Conservation (phyloP, 2,113 vertebrate genomes). For the Euleptes europaea region DNA sequence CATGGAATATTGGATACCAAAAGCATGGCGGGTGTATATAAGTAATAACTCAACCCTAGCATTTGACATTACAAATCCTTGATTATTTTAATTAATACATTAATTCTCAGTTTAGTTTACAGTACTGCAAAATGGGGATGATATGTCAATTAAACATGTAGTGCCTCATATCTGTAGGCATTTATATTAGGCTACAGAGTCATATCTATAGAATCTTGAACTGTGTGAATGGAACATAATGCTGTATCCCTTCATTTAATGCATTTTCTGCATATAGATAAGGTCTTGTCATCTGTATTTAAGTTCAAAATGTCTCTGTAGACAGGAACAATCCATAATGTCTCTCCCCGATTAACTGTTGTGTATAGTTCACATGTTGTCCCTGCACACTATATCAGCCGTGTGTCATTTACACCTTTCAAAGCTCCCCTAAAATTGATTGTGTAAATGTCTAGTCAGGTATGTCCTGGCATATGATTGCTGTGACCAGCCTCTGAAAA, state of each 20-base stretch:
- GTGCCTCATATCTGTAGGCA: slow-evolving; percentile 59
- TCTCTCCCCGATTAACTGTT: slow-evolving; percentile 34
- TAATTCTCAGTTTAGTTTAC: slow-evolving; percentile 42
- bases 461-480: slow-evolving; percentile 64
- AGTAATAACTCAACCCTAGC: slow-evolving; percentile 46
- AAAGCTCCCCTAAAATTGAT: slow-evolving; percentile 60
- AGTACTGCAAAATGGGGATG: slow-evolving; percentile 52
- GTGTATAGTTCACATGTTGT: slow-evolving; percentile 54
- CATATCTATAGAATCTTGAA: slow-evolving; percentile 65
- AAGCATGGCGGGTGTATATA: background rate
- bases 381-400: slow-evolving; percentile 42
- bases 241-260: slow-evolving; percentile 50
- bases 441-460: slow-evolving; percentile 64
- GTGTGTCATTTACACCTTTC: slow-evolving; percentile 54
- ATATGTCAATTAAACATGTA: slow-evolving; percentile 50
- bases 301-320: slow-evolving; percentile 73
- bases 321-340: slow-evolving; percentile 58
- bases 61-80: slow-evolving; percentile 32
- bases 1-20: slow-evolving; percentile 24
- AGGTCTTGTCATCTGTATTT: slow-evolving; percentile 69
- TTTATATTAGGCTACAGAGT: slow-evolving; percentile 55
- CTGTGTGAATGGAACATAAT: slow-evolving; percentile 64
- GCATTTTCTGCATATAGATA: slow-evolving; percentile 40
- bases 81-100: slow-evolving; percentile 32
- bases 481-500: slow-evolving; percentile 71